Evolutionary conservation across 1,140 invertebrate species (phyloP).

Genomic region (Zaprionus davidi): DNA sequence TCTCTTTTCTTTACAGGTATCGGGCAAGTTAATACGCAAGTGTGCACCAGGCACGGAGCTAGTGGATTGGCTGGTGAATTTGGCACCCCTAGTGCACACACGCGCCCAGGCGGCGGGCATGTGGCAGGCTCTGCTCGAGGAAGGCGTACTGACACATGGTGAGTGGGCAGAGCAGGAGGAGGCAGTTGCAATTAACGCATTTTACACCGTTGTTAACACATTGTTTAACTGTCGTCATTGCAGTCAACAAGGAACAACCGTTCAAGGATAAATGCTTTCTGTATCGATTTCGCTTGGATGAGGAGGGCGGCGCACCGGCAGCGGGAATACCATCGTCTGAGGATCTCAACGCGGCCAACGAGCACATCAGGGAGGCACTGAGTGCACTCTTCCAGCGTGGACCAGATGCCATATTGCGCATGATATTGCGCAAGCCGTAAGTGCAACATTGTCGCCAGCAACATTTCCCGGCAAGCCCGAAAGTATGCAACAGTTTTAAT

Average conservation of each 20-base stretch:
- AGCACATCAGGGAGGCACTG: constrained; percentile 89
- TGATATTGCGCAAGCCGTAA: constrained; percentile 93
- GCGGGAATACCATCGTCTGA: constrained; percentile 85
- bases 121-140: constrained; percentile 94
- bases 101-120: constrained; percentile 91
- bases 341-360: constrained; percentile 87
- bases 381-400: constrained; percentile 88
- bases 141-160: constrained; percentile 92
- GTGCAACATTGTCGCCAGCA: constrained; percentile 62
- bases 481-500: constrained; percentile 3
- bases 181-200: constrained; percentile 22
- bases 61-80: constrained; percentile 90
- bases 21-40: constrained; percentile 86
- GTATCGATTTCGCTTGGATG: constrained; percentile 92
- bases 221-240: constrained; percentile 12
- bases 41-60: constrained; percentile 89
- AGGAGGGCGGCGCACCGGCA: constrained; percentile 85
- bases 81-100: constrained; percentile 86
- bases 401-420: constrained; percentile 91
- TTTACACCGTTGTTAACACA: constrained; percentile 26
- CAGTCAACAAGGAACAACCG: constrained; percentile 91
- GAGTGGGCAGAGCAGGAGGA: constrained; percentile 50
- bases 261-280: constrained; percentile 94
- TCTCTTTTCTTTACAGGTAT: constrained; percentile 82
- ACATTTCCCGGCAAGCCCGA: background rate